Percentiles rank a stretch among this genome's conserved stretches.
Conservation (phyloP, 2,888 invertebrate species). For the Acronicta alni region DNA sequence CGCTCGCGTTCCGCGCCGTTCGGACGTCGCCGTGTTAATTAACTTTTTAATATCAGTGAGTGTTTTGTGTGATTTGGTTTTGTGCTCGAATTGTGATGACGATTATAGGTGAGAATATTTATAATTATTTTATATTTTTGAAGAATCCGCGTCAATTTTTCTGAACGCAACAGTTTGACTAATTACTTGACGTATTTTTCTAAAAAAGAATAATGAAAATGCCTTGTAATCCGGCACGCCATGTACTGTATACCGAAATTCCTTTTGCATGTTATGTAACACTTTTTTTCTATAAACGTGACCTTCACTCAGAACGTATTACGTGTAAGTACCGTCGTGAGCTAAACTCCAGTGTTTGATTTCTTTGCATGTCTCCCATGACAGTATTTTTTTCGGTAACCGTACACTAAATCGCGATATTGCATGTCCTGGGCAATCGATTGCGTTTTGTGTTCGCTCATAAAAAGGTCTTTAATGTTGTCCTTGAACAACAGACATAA, state of each 20-base stretch:
- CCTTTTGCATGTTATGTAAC: constrained; percentile 63
- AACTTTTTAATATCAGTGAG: constrained; percentile 49
- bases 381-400: constrained; percentile 34
- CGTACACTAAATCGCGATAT: constrained; percentile 32
- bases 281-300: constrained; percentile 59
- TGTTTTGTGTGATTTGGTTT: constrained; percentile 56
- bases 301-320: constrained; percentile 60
- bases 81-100: constrained; percentile 70
- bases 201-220: constrained; percentile 14
- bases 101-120: constrained; percentile 74
- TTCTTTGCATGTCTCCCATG: constrained; percentile 50
- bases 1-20: constrained; percentile 67
- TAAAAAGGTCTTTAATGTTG: constrained; percentile 42
- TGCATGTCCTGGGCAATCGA: constrained; percentile 40
- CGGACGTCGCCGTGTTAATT: constrained; percentile 70
- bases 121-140: too few species aligned
- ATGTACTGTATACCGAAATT: constrained; percentile 28
- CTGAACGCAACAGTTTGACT: neutral
- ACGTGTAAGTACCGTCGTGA: constrained; percentile 35
- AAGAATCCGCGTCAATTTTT: too few species aligned
- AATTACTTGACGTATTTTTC: constrained; percentile 1
- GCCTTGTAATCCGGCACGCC: constrained; percentile 31
- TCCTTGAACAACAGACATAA: constrained; percentile 23
- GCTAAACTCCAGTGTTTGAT: constrained; percentile 48
- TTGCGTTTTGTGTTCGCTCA: constrained; percentile 37